These are phyloP conservation scores for Neomonachus schauinslandi DNA, from an alignment of 2,113 vertebrate species.

Conservation along the genomic window DNA sequence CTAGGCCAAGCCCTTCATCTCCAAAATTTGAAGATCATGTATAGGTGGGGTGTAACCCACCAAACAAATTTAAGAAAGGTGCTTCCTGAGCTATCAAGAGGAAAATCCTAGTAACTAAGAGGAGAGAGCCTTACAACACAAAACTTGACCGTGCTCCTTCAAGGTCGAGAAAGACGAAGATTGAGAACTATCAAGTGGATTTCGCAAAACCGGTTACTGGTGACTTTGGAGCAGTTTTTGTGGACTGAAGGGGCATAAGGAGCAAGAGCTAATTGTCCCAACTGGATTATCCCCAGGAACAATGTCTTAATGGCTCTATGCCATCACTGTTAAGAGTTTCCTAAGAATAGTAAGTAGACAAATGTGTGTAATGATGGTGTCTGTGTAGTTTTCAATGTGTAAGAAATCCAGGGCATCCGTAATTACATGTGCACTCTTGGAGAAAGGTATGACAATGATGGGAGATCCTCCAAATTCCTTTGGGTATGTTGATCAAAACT, in stretches of 20 bases:
- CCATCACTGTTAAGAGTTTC: not conserved
- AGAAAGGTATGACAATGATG: not conserved
- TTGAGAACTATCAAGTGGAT: not conserved
- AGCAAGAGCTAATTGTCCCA: not conserved
- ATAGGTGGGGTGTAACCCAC: not conserved
- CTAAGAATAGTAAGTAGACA: not conserved
- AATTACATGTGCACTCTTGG: not conserved
- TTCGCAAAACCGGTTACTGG: not conserved
- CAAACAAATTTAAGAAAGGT: not conserved
- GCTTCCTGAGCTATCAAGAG: not conserved
- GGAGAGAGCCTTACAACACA: not conserved
- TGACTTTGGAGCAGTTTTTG: not conserved
- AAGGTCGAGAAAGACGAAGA: not conserved
- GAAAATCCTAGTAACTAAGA: not conserved
- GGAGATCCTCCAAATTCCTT: not conserved
- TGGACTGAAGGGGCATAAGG: not conserved
- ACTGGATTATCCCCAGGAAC: not conserved
- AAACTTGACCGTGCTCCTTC: not conserved
- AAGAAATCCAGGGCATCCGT: not conserved
- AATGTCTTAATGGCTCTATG: not conserved
- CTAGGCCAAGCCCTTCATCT: not conserved
- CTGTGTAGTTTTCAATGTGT: not conserved
- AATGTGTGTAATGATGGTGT: not conserved
- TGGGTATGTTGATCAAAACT: not conserved
- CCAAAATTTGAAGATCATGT: not conserved